Base-by-base conservation (phyloP, 2,797 vertebrate genomes). In the Knipowitschia caucasica region DNA sequence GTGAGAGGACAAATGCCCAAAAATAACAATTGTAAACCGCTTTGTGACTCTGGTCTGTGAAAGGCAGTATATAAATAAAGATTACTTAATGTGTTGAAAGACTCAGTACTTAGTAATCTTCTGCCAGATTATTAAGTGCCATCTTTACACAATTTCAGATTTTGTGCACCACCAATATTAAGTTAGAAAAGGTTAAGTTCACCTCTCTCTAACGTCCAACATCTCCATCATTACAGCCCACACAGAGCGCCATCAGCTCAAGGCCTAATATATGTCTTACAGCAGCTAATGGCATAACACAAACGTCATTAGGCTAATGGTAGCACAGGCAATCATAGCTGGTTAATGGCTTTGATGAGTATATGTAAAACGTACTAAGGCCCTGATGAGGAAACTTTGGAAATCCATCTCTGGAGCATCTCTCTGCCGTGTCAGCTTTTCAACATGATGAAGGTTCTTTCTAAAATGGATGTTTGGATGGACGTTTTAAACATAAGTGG, bases 261-360 rank as follows among this genome's bases (percentile, higher is more conserved):
- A 69, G 69, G 59, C 57, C 52, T 69, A 47, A 75, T 64, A 45
- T 36, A 35, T 45, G 58, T 52, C 68, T 80, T 59, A 68, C 56
- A 60, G 57, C 58, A 51, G 59, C 60, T 75, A 68, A 78, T 56
- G 67, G 65, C 62, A 66, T 35, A 56, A 77, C 62, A 71, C 72
- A 80, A 64, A 34, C 27, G 62, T 71, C 46, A 84, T 78, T 82
- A 67, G 64, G 55, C 31, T 80, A 78, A 80, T 75, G 75, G 65
- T 31, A 65, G 63, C 45, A 75, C 73, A 77, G 27, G 61, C 69
- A 73, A 68, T 84, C 54, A 76, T 72, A 64, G 56, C 49, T 52
- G 49, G 77, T 69, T 80, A 80, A 82, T 73, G 69, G 69, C 64
- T 65, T 49, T 73, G 53, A 82, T 70, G 61, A 77, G 58, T 60